Evolutionary conservation across 2,797 vertebrate genomes (phyloP), one percentile per base, ranked within the genome.

Genomic region (Okamejei kenojei): DNA sequence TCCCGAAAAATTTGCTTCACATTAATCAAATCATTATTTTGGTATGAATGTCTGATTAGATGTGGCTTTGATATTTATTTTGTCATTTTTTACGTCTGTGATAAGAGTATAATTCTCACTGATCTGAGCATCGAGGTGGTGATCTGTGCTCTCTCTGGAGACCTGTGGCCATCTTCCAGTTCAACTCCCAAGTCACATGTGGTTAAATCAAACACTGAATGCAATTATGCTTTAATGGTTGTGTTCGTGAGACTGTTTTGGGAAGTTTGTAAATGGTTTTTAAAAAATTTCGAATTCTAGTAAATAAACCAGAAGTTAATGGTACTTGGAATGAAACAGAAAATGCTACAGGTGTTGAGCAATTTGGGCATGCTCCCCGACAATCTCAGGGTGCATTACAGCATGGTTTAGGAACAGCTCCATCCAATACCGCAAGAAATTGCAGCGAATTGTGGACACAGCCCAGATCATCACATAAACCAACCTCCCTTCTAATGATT

Each of bases 181-280:
- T 92, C 90, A 26, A 15, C 35, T 73, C 73, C 68, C 90, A 92
- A 58, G 90, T 76, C 90, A 92, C 45, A 54, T 91, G 45, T 74
- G 23, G 90, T 76, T 92, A 92, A 92, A 54, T 54, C 90, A 45
- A 74, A 32, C 11, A 29, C 5, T 92, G 38, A 35, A 76, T 15
- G 23, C 3, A 58, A 54, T 29, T 76, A 21, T 91, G 35, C 88
- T 73, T 74, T 45, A 73, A 91, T 73, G 88, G 88, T 74, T 54
- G 88, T 74, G 19, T 45, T 23, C 73, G 32, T 35, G 19, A 15
- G 13, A 54, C 26, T 76, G 71, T 19, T 90, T 73, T 29, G 23
- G 38, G 9, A 13, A 29, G 15, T 23, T 1, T 76, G 35, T 9
- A 74, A 76, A 65, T 88, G 17, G 32, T 68, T 88, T 88, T 63